Base-by-base conservation (phyloP, 2,888 invertebrate species). In the Choreutis nemorana region DNA sequence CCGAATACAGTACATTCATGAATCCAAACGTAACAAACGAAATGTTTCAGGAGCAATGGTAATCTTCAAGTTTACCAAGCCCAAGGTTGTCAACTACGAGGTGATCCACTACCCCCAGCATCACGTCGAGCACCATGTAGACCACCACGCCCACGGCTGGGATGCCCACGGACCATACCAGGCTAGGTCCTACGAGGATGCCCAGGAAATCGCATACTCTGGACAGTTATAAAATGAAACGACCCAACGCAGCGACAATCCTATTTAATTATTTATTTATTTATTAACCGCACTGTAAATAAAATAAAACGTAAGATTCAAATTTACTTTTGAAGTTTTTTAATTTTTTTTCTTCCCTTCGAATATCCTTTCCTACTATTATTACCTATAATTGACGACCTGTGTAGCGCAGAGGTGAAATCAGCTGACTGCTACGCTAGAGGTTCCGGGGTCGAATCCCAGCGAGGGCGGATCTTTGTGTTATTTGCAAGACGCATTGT, bases 11-110 rank as follows among this genome's bases (percentile, higher is more conserved):
- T n/a, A n/a, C n/a, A n/a, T n/a, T n/a, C n/a, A n/a, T n/a, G n/a
- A n/a, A n/a, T n/a, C n/a, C n/a, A n/a, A n/a, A n/a, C n/a, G n/a
- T n/a, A n/a, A n/a, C n/a, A n/a, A n/a, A n/a, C n/a, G n/a, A 14
- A 15, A 18, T 28, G 8, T 42, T 37, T 10, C 56, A 80, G 79
- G 78, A 40, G 92, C 92, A 33, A 83, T 92, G 83, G 83, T 92
- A 29, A 89, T 93, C 60, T 92, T 92, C 79, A 91, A 91, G 70
- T 84, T 92, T 57, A 88, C 91, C 44, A 91, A 91, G 55, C 92
- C 92, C 32, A 92, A 92, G 75, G 87, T 89, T 47, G 86, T 91
- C 40, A 91, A 91, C 68, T 92, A 92, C 55, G 92, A 93, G 77
- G 90, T 92, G 27, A 87, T 91, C 42, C 91, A 92, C 63, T 90